Evolutionary conservation across 2,113 vertebrate species (phyloP), one percentile per base, ranked within the genome.

Genomic region (Scartelaos histophorus): DNA sequence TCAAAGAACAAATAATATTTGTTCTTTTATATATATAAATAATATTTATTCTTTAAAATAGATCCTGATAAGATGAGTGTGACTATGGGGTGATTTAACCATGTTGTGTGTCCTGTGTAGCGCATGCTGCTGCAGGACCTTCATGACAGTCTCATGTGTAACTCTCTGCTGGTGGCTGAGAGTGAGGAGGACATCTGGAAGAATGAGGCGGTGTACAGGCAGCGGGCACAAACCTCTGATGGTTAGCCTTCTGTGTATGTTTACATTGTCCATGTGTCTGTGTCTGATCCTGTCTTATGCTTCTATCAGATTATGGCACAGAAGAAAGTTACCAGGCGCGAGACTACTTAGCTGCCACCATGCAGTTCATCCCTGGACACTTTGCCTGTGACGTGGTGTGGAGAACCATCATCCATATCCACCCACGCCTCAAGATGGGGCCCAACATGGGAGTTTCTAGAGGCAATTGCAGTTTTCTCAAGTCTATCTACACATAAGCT

Each of bases 131-230:
- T 99, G 75, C 97, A 99, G 80, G 97, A 98, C 81, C 92, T 99
- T 3, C 97, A 98, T 4, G 98, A 99, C 88, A 98, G 95, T 68
- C 97, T 97, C 3, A 88, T 96, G 67, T 99, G 98, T 83, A 96
- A 99, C 90, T 96, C 95, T 7, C 93, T 99, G 45, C 92, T 99
- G 90, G 98, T 99, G 79, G 98, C 97, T 2, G 98, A 99, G 92
- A 99, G 97, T 9, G 98, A 99, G 75, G 98, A 99, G 75, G 97
- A 99, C 78, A 96, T 99, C 87, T 99, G 98, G 98, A 98, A 98
- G 90, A 97, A 92, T 0, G 98, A 99, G 90, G 95, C 94, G 0
- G 93, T 93, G 10, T 98, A 95, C 77, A 93, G 93, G 75, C 96
- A 95, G 74, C 92, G 82, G 5, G 89, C 91, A 15, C 90, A 95